Evolutionary conservation across 2,797 vertebrate species (phyloP), one percentile per base, ranked within the genome.

Genomic region (Podargus strigoides): DNA sequence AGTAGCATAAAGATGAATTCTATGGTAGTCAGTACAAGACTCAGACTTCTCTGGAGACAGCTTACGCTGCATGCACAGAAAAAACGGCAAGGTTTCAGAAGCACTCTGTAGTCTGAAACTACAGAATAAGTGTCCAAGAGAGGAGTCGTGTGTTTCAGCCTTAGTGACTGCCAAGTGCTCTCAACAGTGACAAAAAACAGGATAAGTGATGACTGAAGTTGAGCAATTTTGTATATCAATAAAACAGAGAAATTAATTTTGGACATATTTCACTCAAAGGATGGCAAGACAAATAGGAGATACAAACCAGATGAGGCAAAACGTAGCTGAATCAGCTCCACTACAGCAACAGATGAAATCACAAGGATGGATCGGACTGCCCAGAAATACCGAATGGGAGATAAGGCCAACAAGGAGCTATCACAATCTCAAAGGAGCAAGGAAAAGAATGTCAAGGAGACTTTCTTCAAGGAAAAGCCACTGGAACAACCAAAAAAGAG

Each of bases 81-180:
- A 77, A 41, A 37, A 47, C 59, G 8, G 26, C 36, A 76, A 76
- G 13, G 11, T 82, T 59, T 69, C 67, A 87, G 8, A 88, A 56
- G 34, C 7, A 37, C 13, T 36, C 36, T 12, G 4, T 7, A 42
- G 41, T 24, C 41, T 44, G 21, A 73, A 73, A 55, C 18, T 34
- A 49, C 21, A 39, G 26, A 80, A 3, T 3, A 78, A 46, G 30
- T 72, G 22, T 22, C 47, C 0, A 0, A 69, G 47, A 64, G 39
- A 42, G 30, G 30, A 69, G 17, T 36, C 7, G 1, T 9, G 2
- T 8, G 22, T 37, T 90, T 62, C 49, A 84, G 56, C 30, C 36
- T 78, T 42, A 37, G 50, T 0, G 0, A 68, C 5, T 30, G 14
- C 7, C 34, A 82, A 69, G 14, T 28, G 34, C 32, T 77, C 39